Conservation (phyloP, 2,113 vertebrate genomes). For the Onychorhynchus coronatus region DNA sequence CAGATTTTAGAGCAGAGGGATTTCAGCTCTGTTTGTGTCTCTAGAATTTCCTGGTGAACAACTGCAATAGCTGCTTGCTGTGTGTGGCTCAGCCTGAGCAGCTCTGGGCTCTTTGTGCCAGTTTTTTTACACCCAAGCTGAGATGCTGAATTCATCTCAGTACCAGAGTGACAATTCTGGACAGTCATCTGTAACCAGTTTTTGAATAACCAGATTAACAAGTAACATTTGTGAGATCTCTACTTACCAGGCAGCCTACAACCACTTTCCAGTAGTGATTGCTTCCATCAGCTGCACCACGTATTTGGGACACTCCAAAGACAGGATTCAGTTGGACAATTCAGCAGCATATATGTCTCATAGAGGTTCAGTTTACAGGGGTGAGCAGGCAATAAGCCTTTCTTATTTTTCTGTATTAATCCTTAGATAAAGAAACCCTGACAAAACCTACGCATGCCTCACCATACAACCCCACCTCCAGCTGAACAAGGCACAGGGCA, state of each 20-base stretch:
- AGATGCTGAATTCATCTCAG: not conserved
- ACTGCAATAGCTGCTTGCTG: not conserved
- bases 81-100: not conserved
- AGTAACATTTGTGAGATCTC: not conserved
- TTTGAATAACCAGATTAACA: not conserved
- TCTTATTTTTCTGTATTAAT: not conserved
- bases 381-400: not conserved
- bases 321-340: not conserved
- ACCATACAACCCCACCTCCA: fast-evolving
- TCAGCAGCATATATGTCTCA: not conserved
- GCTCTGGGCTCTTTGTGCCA: not conserved
- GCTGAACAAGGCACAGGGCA: not conserved
- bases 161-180: fast-evolving
- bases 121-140: not conserved
- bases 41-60: not conserved
- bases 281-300: not conserved
- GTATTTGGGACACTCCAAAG: not conserved
- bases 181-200: not conserved
- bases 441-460: not conserved
- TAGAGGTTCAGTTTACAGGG: not conserved
- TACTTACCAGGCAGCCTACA: not conserved
- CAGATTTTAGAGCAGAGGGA: not conserved
- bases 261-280: not conserved
- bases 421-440: not conserved
- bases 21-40: not conserved